Base-by-base conservation (phyloP, 2,888 invertebrate genomes). In the Caenorhabditis sulstoni region DNA sequence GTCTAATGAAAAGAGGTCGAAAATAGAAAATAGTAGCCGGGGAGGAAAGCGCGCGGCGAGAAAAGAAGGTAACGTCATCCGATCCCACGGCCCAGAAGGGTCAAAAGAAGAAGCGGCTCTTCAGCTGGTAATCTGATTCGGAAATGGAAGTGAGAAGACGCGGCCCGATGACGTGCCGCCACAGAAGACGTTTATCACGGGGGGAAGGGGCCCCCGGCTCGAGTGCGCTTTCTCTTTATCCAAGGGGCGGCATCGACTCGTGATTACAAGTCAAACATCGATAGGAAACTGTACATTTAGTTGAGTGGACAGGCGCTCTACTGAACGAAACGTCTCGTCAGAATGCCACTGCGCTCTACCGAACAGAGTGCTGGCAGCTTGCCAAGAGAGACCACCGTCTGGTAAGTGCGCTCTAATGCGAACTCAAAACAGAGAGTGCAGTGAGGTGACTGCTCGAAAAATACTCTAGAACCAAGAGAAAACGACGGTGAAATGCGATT, bases 61-160 rank as follows among this genome's bases (percentile, higher is more conserved):
- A 49, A 50, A 41, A 41, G 47, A 37, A 58, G 61, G 64, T 62
- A 73, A 73, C 73, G 73, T 73, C 73, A 73, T 73, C 55, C 58
- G 73, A 73, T 73, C 64, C 49, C 61, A 45, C 62, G 52, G 22
- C 18, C 23, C 47, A 37, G 29, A 11, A 22, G 58, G 22, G 37
- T 39, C 47, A 37, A 47, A 18, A 37, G 58, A 53, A 57, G 20
- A 62, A 35, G 68, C 61, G 61, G 61, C 64, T 57, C 57, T 64
- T 57, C 64, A 64, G 64, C 7, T 52, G 61, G 67, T 67, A 67
- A 75, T 75, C 67, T 52, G 75, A 75, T 75, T 67, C 66, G 67
- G 66, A 75, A 75, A 67, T 62, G 44, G 7, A 29, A 29, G 47
- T 47, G 39, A 18, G n/a, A 29, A 8, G 11, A 9, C 5, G 12